phyloP scores from a whole-genome alignment of 2,888 invertebrate species.

The Lottia gigantea region DNA sequence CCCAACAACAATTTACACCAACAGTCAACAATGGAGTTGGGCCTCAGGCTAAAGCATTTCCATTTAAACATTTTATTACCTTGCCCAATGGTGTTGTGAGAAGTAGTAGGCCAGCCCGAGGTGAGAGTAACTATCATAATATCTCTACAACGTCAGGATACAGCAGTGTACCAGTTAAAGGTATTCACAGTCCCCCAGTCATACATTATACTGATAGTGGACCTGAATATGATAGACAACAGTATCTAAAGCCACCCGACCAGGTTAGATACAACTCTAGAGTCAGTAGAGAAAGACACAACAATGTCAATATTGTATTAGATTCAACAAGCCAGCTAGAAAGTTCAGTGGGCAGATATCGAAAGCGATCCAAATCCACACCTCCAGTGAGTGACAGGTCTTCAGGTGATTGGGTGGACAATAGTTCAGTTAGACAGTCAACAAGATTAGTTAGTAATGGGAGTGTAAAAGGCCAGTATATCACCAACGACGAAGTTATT shows the following conservation, averaged over 20 bases:
- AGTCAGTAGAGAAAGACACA: constrained; percentile 1
- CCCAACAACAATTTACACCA: background rate
- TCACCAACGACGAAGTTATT: background rate
- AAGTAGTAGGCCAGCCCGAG: constrained; percentile 2
- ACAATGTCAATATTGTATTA: constrained; percentile 1
- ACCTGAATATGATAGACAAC: too few species aligned
- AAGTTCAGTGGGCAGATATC: constrained; percentile 32
- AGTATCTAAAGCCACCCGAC: background rate
- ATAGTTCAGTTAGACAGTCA: constrained; percentile 9
- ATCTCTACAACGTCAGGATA: background rate
- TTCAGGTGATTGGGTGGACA: constrained; percentile 31
- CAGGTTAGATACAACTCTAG: background rate
- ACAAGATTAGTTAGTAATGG: background rate
- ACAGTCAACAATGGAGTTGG: background rate
- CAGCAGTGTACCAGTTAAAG: constrained; percentile 11
- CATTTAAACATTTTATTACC: constrained; percentile 48
- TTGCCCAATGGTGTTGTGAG: constrained; percentile 39
- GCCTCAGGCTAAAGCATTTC: constrained; percentile 27
- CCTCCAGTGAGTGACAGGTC: constrained; percentile 39
- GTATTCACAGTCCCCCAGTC: constrained; percentile 5
- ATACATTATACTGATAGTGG: too few species aligned
- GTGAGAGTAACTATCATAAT: background rate
- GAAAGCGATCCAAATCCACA: constrained; percentile 43
- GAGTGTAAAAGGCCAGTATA: background rate
- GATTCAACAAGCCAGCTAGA: constrained; percentile 7